phyloP scores from a whole-genome alignment of 2,888 invertebrate species.

The Mesorhabditis spiculigera region DNA sequence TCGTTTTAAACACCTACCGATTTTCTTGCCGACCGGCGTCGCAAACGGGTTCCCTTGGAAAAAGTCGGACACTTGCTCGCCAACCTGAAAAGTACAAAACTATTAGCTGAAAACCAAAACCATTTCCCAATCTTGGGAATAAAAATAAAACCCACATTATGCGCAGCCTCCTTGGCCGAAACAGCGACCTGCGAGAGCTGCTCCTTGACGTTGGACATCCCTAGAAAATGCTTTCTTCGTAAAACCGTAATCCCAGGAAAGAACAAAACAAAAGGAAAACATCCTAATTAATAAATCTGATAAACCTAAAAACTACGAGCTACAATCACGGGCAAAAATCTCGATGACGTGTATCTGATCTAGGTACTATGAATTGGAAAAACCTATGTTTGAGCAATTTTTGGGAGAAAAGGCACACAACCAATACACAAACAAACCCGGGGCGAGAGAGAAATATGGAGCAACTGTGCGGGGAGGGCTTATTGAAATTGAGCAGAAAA shows the following conservation, averaged over 20 bases:
- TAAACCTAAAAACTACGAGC: neutral
- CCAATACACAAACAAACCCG: too few species aligned
- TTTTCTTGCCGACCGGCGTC: constrained; percentile 51
- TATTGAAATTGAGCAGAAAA: too few species aligned
- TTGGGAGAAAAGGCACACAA: too few species aligned
- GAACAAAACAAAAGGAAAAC: neutral
- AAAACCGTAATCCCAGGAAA: constrained; percentile 5
- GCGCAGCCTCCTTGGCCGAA: constrained; percentile 51
- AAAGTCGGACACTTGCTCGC: constrained; percentile 52
- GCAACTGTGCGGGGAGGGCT: too few species aligned
- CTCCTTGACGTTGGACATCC: constrained; percentile 46
- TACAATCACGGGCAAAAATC: too few species aligned
- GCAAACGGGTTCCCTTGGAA: constrained; percentile 58
- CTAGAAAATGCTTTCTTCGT: too few species aligned
- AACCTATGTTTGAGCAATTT: too few species aligned
- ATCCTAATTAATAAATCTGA: neutral
- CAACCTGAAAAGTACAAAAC: constrained; percentile 20
- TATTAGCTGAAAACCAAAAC: neutral
- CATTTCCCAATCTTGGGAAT: neutral
- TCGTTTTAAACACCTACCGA: constrained; percentile 31
- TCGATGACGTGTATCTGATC: too few species aligned
- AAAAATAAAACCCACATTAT: constrained; percentile 11
- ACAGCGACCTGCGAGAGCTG: constrained; percentile 51
- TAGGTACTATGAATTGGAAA: too few species aligned
- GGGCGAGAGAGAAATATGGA: too few species aligned